Conservation (phyloP, 2,113 vertebrate genomes). For the Gymnogyps californianus region DNA sequence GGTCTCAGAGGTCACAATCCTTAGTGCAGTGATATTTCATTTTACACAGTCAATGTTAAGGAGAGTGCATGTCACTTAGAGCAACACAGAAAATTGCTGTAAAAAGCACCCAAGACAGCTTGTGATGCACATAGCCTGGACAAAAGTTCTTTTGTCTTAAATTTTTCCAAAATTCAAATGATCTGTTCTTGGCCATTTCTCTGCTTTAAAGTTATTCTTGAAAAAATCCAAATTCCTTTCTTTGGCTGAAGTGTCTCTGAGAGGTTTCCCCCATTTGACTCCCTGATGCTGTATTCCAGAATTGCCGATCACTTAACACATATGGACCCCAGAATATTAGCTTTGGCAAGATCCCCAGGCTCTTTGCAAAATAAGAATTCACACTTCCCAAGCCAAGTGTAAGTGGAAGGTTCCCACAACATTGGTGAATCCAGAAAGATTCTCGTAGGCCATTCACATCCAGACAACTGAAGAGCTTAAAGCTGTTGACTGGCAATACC, state of each 20-base stretch:
- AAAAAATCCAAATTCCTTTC: conserved; percentile 14
- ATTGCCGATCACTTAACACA: conserved; percentile 23
- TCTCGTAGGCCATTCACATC: conserved; percentile 11
- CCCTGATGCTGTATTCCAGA: neutral
- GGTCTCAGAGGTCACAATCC: neutral
- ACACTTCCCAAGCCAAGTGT: conserved; percentile 37
- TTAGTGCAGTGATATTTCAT: neutral
- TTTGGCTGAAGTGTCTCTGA: neutral
- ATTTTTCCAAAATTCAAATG: neutral
- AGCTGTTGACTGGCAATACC: conserved; percentile 28
- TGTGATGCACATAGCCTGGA: neutral
- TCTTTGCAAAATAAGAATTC: conserved; percentile 61
- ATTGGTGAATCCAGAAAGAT: conserved; percentile 34
- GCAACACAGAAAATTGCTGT: neutral
- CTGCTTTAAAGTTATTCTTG: neutral
- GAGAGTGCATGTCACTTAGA: neutral
- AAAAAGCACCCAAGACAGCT: neutral
- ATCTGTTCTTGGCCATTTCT: neutral
- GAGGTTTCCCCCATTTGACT: conserved; percentile 1
- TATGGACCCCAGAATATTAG: conserved; percentile 54
- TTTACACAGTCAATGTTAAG: neutral
- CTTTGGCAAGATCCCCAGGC: conserved; percentile 48
- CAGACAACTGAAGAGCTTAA: conserved; percentile 32
- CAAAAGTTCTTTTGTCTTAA: neutral
- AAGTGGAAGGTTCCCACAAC: conserved; percentile 48